Evolutionary conservation across 2,113 vertebrate genomes (phyloP).

Genomic region (Lathamus discolor): DNA sequence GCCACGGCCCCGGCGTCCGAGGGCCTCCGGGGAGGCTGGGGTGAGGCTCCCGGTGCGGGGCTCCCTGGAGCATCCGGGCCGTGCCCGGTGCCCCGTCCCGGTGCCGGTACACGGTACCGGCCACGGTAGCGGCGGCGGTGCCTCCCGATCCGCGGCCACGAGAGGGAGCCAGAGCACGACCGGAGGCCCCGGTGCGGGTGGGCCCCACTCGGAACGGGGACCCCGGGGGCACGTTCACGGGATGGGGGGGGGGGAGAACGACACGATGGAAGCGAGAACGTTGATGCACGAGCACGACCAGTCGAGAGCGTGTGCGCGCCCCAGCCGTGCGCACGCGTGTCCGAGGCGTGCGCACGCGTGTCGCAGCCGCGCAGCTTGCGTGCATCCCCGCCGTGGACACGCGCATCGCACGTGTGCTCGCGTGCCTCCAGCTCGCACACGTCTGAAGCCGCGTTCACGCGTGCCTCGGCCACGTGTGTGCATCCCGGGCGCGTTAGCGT

Average conservation of each 20-base stretch:
- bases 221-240: too few species aligned
- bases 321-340: rapidly evolving
- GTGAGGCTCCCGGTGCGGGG: neutral
- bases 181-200: neutral
- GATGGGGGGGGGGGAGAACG: too few species aligned
- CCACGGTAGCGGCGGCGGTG: neutral
- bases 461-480: neutral
- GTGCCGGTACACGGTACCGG: too few species aligned
- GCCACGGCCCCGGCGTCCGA: neutral
- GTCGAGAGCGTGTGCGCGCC: neutral
- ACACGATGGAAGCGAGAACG: too few species aligned
- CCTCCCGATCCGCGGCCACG: neutral
- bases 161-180: neutral
- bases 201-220: neutral
- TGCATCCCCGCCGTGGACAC: too few species aligned
- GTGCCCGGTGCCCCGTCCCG: too few species aligned
- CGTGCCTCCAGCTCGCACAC: neutral
- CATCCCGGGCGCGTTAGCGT: neutral
- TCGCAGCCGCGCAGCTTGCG: too few species aligned
- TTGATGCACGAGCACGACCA: too few species aligned
- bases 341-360: too few species aligned
- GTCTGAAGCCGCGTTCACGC: too few species aligned
- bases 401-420: neutral
- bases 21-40: neutral
- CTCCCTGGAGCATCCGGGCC: neutral